Base-by-base conservation (phyloP, 2,797 vertebrate species). In the Philypnodon macrostomus region DNA sequence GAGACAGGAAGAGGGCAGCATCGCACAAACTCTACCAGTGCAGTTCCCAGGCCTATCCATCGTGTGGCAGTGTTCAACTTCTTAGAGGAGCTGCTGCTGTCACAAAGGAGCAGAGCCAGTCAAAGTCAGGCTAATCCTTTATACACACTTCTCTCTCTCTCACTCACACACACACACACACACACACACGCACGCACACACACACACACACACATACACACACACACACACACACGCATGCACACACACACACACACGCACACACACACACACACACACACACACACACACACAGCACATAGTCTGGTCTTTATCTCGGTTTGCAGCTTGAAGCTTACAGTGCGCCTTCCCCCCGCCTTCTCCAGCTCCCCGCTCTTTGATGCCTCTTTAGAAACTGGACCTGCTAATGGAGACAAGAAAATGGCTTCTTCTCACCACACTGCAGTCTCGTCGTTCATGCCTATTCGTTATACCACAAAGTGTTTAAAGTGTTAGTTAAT, bases 251-350 rank as follows among this genome's bases (percentile, higher is more conserved):
- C 27, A 29, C 27, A 29, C 27, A 29, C 49, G 31, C 44, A 12
- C 33, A 31, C 57, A 19, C 62, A 37, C 54, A 42, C 47, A 19
- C 63, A 48, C 63, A 31, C 59, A 44, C 14, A 31, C 46, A 38
- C 39, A 17, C 50, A 40, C 42, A 31, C 56, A 47, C 17, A 27
- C 46, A 45, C 42, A 37, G 79, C 53, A 73, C 75, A n/a, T n/a
- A n/a, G 82, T 87, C 79, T 86, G 80, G 77, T 79, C 83, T 86
- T 90, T 90, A 90, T 90, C 89, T 84, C 86, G 72, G 63, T 58
- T 67, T 85, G 85, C 89, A 90, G 84, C 86, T 90, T 89, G 84
- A 77, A 81, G 85, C 83, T 84, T 85, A 78, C 80, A 71, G 73
- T 68, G 63, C 47, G 40, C 73, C 64, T 24, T 53, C 61, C 65